Conservation (phyloP, 2,888 invertebrate species). For the Opisthograptis luteolata region DNA sequence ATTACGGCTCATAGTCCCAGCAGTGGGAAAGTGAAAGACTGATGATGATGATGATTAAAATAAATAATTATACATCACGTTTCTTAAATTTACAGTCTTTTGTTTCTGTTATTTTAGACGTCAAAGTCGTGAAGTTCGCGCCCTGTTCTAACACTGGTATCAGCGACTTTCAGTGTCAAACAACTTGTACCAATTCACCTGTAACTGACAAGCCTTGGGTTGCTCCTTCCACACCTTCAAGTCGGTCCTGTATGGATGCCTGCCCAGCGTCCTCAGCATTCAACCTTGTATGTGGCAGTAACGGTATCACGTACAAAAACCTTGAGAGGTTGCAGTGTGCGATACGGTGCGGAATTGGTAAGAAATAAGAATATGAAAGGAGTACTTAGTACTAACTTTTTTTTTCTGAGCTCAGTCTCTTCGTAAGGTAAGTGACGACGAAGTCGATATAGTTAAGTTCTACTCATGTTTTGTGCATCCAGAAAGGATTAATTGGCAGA, state of each 20-base stretch:
- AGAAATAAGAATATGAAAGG: no score
- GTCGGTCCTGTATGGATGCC: constrained; percentile 9
- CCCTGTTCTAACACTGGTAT: constrained; percentile 3
- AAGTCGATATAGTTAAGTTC: no score
- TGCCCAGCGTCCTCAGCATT: constrained; percentile 61
- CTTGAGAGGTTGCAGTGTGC: constrained; percentile 66
- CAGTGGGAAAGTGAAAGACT: no score
- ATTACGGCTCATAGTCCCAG: no score
- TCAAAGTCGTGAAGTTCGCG: constrained; percentile 21
- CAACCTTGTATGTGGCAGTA: constrained; percentile 74
- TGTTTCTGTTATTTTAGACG: constrained; percentile 22
- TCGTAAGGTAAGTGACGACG: no score
- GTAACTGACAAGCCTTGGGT: constrained; percentile 1
- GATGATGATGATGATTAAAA: no score
- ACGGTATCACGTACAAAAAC: constrained; percentile 65
- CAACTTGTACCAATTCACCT: constrained; percentile 43
- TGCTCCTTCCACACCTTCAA: neutral
- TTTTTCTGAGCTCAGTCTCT: no score
- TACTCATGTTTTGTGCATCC: neutral
- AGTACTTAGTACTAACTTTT: no score
- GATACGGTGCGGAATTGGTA: constrained; percentile 68
- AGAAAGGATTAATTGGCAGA: neutral
- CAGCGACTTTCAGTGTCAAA: constrained; percentile 5
- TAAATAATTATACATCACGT: no score
- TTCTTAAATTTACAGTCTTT: no score